Base-by-base conservation (phyloP, 2,113 vertebrate species). In the Pseudopodoces humilis region DNA sequence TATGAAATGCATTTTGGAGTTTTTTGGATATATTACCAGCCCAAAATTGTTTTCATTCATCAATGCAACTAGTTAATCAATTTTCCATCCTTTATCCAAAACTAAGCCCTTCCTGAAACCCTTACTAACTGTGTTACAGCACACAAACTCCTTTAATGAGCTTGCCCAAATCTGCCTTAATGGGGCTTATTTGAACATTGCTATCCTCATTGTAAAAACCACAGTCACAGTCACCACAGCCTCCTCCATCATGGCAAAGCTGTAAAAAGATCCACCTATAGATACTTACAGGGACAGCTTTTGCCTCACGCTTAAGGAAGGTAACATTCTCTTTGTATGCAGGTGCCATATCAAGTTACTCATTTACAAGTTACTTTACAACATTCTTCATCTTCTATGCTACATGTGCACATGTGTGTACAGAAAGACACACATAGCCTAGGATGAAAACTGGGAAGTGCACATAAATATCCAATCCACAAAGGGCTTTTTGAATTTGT, bases 371-470 rank as follows among this genome's bases (percentile, higher is more conserved):
- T 56, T 46, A 70, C 7, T 84, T 35, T 43, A 43, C 10, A 80
- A 37, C n/a, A 39, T 44, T 77, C 12, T 47, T 69, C 4, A 6
- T 69, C n/a, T 85, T 53, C 35, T 31, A 6, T 8, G 46, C 24
- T 14, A 7, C 21, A 22, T 16, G 1, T 35, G 7, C 23, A 2
- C 27, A 3, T 16, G 2, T 27, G 25, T 16, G 7, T 8, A 69
- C 10, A 65, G 39, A 76, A 72, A 65, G 11, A 25, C 18, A 81
- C 0, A 5, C 5, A 30, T 4, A 47, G 11, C 28, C 53, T 44
- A 37, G 72, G 49, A 56, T 15, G n/a, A 65, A 77, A 43, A 69
- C 13, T 50, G 19, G 25, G 63, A 88, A 74, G 59, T 17, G 62
- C 9, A 62, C 50, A 76, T 11, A 87, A 65, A 71, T 44, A 86